Evolutionary conservation across 1,140 invertebrate species (phyloP).

Genomic region (Contarinia nasturtii): DNA sequence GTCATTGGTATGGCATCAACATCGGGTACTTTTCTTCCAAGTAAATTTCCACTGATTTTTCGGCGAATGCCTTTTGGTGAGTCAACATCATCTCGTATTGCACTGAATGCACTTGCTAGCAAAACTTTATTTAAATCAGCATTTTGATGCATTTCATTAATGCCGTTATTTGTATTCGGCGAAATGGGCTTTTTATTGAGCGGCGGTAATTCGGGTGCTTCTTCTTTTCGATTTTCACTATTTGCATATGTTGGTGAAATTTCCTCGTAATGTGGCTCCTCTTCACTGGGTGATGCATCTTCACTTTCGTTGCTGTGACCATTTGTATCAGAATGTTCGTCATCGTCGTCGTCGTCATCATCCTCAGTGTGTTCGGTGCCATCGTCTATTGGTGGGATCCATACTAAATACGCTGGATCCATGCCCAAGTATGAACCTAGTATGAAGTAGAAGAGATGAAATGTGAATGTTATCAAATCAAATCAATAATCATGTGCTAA

Average conservation of each 20-base stretch:
- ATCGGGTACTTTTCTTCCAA: background rate
- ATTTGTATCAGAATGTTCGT: background rate
- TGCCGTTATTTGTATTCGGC: background rate
- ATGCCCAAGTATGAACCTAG: slow-evolving; percentile 45
- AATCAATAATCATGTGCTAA: no score
- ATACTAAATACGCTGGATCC: slow-evolving; percentile 70
- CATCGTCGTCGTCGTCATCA: background rate
- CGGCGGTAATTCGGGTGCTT: background rate
- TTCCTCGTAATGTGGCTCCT: slow-evolving; percentile 20
- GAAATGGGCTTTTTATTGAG: background rate
- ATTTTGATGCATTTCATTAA: background rate
- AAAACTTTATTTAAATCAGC: background rate
- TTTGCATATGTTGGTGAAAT: slow-evolving; percentile 28
- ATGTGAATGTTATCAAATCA: no score
- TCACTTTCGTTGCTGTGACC: background rate
- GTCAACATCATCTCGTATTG: background rate
- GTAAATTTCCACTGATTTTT: background rate
- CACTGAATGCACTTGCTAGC: background rate
- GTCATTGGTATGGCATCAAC: background rate
- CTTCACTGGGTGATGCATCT: background rate
- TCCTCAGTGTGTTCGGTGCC: slow-evolving; percentile 10
- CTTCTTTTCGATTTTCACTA: slow-evolving; percentile 25
- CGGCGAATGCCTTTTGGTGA: background rate
- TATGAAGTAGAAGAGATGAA: slow-evolving; percentile 23
- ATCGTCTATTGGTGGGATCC: slow-evolving; percentile 61